Evolutionary conservation across 2,113 vertebrate species (phyloP).

Genomic region (Seriola rivoliana): DNA sequence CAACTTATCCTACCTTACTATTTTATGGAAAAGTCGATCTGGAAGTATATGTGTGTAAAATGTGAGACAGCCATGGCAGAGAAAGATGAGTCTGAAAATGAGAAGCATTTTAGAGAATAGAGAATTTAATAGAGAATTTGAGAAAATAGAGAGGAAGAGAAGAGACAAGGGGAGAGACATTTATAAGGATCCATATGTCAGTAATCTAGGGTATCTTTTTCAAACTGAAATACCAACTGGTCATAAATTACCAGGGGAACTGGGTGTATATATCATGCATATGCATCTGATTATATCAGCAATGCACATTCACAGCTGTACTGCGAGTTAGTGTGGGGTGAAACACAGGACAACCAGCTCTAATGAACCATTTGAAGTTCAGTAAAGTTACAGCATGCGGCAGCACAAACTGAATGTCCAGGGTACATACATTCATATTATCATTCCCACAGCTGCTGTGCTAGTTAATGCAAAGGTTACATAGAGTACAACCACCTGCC

Average conservation of each 20-base stretch:
- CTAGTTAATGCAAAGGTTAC: conserved; percentile 69
- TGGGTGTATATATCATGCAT: conserved; percentile 43
- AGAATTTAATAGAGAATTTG: not conserved
- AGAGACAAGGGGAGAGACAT: conserved; percentile 17
- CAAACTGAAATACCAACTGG: conserved; percentile 52
- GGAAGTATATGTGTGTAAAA: not conserved
- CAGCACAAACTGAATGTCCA: conserved; percentile 53
- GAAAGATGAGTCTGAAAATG: not conserved
- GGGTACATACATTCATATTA: conserved; percentile 63
- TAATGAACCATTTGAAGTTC: conserved; percentile 73
- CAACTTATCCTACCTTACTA: not conserved
- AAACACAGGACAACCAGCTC: conserved; percentile 61
- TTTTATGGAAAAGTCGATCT: not conserved
- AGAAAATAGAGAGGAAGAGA: not conserved
- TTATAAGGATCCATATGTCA: conserved; percentile 46
- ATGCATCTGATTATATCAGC: conserved; percentile 57
- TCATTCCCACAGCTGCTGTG: conserved; percentile 65
- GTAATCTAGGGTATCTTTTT: conserved; percentile 50
- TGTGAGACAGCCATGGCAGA: not conserved
- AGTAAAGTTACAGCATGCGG: conserved; percentile 57
- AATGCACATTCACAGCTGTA: conserved; percentile 45
- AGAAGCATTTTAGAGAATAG: conserved; percentile 3
- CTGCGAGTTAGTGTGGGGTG: conserved; percentile 50
- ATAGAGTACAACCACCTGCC: conserved; percentile 56
- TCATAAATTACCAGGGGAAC: conserved; percentile 50